Conservation (phyloP, 2,797 vertebrate genomes). For the Myripristis murdjan region DNA sequence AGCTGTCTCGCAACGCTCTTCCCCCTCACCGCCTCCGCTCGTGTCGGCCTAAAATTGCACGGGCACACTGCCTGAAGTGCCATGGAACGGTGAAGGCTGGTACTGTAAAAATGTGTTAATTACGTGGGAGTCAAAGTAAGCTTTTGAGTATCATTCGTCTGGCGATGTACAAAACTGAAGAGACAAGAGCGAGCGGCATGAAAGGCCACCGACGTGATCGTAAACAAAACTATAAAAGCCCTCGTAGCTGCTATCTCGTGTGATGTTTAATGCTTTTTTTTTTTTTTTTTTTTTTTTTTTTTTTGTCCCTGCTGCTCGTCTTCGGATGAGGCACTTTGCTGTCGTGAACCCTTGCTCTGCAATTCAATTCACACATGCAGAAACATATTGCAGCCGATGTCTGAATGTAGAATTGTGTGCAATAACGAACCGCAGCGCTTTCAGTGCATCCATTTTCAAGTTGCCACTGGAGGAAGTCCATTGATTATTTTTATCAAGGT, state of each 20-base stretch:
- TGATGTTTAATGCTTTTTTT: conserved; percentile 15
- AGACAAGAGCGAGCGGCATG: background rate
- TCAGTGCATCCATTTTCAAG: background rate
- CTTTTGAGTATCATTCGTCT: conserved; percentile 53
- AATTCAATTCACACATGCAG: background rate
- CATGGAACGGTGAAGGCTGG: conserved; percentile 51
- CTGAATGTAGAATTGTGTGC: background rate
- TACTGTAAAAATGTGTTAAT: conserved; percentile 69
- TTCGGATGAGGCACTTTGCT: conserved; percentile 34
- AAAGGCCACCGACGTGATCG: conserved; percentile 36
- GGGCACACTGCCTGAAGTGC: conserved; percentile 69
- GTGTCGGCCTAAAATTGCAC: conserved; percentile 51
- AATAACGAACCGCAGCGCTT: background rate
- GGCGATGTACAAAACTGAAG: conserved; percentile 52
- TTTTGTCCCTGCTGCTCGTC: background rate
- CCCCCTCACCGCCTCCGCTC: conserved; percentile 51
- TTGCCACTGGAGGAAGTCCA: background rate
- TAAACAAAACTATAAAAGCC: conserved; percentile 16
- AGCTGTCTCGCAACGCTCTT: conserved; percentile 51
- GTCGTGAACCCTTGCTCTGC: conserved; percentile 8
- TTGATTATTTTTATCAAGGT: conserved; percentile 14
- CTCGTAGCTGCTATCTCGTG: background rate
- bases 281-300: background rate
- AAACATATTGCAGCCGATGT: background rate
- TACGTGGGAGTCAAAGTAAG: conserved; percentile 67